Evolutionary conservation across 2,113 vertebrate species (phyloP).

Genomic region (Chloropsis hardwickii): DNA sequence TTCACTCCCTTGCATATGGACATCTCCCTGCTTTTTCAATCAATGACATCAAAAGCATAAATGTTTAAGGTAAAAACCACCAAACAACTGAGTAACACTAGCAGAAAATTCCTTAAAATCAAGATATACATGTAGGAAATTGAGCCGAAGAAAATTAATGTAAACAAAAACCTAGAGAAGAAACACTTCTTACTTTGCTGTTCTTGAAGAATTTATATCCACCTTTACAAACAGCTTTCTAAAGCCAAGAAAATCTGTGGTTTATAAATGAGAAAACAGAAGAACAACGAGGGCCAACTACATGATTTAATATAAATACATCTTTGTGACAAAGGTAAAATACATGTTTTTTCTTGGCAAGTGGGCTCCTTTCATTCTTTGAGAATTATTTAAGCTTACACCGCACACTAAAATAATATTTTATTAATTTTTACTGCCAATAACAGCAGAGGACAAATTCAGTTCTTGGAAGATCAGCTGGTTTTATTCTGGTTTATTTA

Average conservation of each 20-base stretch:
- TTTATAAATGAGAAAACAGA: not conserved
- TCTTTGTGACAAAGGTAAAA: not conserved
- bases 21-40: not conserved
- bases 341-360: not conserved
- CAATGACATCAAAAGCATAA: not conserved
- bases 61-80: not conserved
- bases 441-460: not conserved
- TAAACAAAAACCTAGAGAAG: not conserved
- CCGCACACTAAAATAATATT: not conserved
- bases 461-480: not conserved
- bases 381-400: not conserved
- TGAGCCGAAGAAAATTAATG: not conserved
- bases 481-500: slow-evolving; percentile 2
- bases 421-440: not conserved
- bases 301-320: not conserved
- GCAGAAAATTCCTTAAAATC: not conserved
- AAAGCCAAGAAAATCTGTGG: not conserved
- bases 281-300: not conserved
- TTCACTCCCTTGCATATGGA: not conserved
- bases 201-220: not conserved
- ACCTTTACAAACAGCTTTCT: not conserved
- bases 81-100: not conserved
- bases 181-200: not conserved
- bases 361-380: not conserved
- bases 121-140: not conserved